Conservation (phyloP, 2,888 invertebrate genomes). For the Rhamnusium bicolor region DNA sequence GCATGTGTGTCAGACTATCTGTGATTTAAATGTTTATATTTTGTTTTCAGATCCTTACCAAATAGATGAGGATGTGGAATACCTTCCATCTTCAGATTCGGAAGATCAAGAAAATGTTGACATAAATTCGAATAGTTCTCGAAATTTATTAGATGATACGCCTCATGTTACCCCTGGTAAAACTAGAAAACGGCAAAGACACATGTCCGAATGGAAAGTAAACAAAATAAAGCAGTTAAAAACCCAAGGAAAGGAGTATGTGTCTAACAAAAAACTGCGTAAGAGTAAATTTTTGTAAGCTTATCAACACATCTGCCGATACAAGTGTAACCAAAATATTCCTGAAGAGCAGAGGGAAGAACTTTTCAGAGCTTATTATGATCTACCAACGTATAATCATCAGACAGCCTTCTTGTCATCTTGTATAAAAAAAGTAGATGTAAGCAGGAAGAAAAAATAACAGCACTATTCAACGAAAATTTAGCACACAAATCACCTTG, state of each 20-base stretch:
- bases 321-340: not conserved
- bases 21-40: not conserved
- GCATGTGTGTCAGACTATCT: too few species aligned
- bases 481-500: slow-evolving; percentile 18
- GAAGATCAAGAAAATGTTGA: not conserved
- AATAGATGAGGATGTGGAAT: not conserved
- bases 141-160: not conserved
- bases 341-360: not conserved
- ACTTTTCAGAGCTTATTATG: not conserved
- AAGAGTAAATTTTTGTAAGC: not conserved
- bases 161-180: not conserved
- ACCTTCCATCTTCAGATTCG: not conserved
- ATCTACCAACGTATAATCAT: not conserved
- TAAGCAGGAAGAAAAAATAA: too few species aligned
- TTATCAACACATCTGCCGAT: not conserved
- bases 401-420: not conserved
- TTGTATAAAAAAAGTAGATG: not conserved
- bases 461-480: not conserved
- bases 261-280: not conserved
- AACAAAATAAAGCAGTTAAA: not conserved
- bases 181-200: not conserved
- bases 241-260: not conserved
- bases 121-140: not conserved
- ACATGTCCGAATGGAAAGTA: not conserved
- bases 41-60: not conserved